Conservation (phyloP, 2,888 invertebrate species). For the Drosophila yooni region DNA sequence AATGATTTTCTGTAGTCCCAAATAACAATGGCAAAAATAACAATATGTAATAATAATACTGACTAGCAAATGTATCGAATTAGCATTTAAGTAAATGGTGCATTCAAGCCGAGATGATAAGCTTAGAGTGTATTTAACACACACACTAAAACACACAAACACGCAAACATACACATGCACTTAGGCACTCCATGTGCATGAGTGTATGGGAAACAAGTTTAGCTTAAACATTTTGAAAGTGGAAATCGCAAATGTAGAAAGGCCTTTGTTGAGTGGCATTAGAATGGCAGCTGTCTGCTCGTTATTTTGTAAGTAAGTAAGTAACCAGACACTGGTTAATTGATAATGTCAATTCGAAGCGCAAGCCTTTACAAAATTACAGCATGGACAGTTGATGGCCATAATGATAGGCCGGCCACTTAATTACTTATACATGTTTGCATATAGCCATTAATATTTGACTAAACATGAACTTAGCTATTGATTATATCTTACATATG, state of each 20-base stretch:
- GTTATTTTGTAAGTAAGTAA: conserved; percentile 48
- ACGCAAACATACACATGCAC: conserved; percentile 9
- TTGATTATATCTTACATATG: conserved; percentile 52
- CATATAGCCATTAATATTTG: conserved; percentile 72
- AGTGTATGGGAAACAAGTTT: conserved; percentile 37
- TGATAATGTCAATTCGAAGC: conserved; percentile 52
- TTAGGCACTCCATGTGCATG: neutral
- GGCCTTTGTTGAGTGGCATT: conserved; percentile 34
- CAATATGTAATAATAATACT: conserved; percentile 43
- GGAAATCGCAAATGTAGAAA: conserved; percentile 41
- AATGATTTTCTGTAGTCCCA: conserved; percentile 45
- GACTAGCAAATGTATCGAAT: conserved; percentile 64
- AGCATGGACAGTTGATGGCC: conserved; percentile 54
- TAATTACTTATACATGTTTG: conserved; percentile 45
- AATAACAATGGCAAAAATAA: conserved; percentile 33
- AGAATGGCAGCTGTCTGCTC: conserved; percentile 67
- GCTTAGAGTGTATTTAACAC: conserved; percentile 29
- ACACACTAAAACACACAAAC: conserved; percentile 28
- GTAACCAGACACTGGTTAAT: conserved; percentile 63
- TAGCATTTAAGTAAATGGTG: conserved; percentile 51
- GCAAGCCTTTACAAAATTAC: conserved; percentile 40
- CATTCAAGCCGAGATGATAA: conserved; percentile 39
- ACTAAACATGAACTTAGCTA: conserved; percentile 74
- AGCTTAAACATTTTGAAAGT: conserved; percentile 39
- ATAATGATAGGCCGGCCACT: conserved; percentile 31